Base-by-base conservation (phyloP, 2,797 vertebrate species). In the Sitta carolinensis region DNA sequence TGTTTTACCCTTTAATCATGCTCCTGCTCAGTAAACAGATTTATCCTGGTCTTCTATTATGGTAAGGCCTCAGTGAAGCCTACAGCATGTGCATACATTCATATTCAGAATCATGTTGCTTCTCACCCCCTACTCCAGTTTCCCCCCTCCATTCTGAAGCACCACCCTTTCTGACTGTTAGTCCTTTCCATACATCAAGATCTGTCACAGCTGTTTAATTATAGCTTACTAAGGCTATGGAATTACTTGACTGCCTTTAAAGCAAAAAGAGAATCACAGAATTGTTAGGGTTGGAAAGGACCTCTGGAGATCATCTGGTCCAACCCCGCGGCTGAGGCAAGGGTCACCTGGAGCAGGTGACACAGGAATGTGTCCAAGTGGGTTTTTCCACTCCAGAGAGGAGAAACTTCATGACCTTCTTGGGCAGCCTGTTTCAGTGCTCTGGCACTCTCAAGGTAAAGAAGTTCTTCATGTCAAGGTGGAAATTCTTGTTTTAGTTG, bases 21-120 rank as follows among this genome's bases (percentile, higher is more conserved):
- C 8, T 29, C 5, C 32, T 72, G 19, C 25, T 14, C n/a, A 62
- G 34, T 30, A 42, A 72, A 57, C 1, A 48, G 17, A 48, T 42
- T 72, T 27, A 73, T 48, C 7, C 17, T 30, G 4, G 10, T 40
- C 32, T 85, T 85, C 45, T 16, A 21, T 66, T 15, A 50, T 1
- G 3, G 7, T 16, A 73, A 40, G 6, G 5, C 13, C 17, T 34
- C 20, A 36, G 12, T 32, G 19, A 89, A 61, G 22, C 16, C 42
- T 32, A 32, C 1, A 32, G 55, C 47, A 57, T 0, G 0, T 11
- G 11, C 22, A 48, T 8, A 36, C 3, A 17, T 6, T 9, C 11
- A 34, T 18, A 61, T 14, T 40, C 11, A 77, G 17, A 57, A 52
- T 22, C 10, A 10, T 0, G 2, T 7, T 43, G 29, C 11, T 51